Conservation (phyloP, 2,113 vertebrate genomes). For the Leiothrix lutea region DNA sequence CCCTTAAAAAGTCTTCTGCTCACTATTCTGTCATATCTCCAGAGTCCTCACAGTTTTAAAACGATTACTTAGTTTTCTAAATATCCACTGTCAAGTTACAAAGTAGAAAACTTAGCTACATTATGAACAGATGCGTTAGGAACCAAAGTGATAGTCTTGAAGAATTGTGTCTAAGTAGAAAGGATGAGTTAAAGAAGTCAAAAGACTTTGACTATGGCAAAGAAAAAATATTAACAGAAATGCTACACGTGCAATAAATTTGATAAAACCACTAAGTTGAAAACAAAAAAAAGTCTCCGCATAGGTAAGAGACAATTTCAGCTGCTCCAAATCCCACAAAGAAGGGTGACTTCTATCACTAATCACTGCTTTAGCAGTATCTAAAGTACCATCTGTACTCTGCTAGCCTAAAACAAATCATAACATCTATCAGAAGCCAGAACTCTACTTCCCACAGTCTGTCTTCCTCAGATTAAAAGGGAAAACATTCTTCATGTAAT, state of each 20-base stretch:
- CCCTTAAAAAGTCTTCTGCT: background rate
- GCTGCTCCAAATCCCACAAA: conserved; percentile 30
- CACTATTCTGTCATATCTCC: background rate
- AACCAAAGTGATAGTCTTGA: background rate
- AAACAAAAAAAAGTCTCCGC: conserved; percentile 2
- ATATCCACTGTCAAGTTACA: background rate
- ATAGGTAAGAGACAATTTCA: conserved; percentile 22
- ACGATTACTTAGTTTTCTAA: background rate
- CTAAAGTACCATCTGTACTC: conserved; percentile 64
- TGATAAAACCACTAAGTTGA: conserved; percentile 23
- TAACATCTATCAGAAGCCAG: conserved; percentile 64
- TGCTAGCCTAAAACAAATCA: conserved; percentile 70
- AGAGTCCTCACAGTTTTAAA: background rate
- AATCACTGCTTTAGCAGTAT: conserved; percentile 50
- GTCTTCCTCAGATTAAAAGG: background rate
- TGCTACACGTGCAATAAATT: background rate
- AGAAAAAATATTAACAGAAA: background rate
- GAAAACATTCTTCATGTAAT: background rate
- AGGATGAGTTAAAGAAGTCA: background rate
- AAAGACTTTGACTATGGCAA: background rate
- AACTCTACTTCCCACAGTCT: conserved; percentile 39
- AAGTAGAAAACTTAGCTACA: background rate
- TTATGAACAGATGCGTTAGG: background rate
- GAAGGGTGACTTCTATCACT: conserved; percentile 26
- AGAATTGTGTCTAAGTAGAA: background rate